Conservation (phyloP, 2,888 invertebrate species). For the Cosmorhoe ocellata region DNA sequence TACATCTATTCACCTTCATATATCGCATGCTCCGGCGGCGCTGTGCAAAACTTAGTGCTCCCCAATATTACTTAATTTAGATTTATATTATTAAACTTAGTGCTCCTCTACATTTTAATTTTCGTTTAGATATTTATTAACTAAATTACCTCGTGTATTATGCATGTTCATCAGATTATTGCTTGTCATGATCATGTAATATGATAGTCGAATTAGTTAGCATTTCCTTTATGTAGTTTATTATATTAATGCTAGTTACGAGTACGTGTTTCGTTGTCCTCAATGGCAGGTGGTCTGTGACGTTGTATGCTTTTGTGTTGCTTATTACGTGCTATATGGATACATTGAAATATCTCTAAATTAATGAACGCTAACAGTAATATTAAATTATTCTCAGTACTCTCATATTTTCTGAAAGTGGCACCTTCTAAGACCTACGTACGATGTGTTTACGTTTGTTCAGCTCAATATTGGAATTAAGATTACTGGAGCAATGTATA, state of each 20-base stretch:
- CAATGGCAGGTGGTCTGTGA: constrained; percentile 30
- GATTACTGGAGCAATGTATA: too few species aligned
- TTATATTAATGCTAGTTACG: constrained; percentile 19
- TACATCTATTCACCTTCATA: constrained; percentile 22
- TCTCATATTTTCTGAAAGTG: too few species aligned
- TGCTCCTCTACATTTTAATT: constrained; percentile 2
- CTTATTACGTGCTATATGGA: constrained; percentile 1
- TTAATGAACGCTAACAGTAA: too few species aligned
- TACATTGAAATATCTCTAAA: too few species aligned
- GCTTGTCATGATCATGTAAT: constrained; percentile 21
- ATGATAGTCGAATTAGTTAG: constrained; percentile 27
- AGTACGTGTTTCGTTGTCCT: constrained; percentile 25
- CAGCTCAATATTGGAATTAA: too few species aligned
- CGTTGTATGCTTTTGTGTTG: constrained; percentile 16
- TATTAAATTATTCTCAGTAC: too few species aligned
- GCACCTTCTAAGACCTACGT: too few species aligned
- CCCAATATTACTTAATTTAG: too few species aligned
- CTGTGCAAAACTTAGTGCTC: constrained; percentile 24
- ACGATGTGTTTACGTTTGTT: too few species aligned
- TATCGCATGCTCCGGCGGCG: constrained; percentile 16
- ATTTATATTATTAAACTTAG: too few species aligned
- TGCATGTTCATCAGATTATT: constrained; percentile 23
- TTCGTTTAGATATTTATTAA: too few species aligned
- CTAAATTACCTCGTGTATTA: constrained; percentile 4
- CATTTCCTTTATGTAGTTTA: constrained; percentile 30